Evolutionary conservation across 2,113 vertebrate genomes (phyloP).

Genomic region (Oncorhynchus kisutch): DNA sequence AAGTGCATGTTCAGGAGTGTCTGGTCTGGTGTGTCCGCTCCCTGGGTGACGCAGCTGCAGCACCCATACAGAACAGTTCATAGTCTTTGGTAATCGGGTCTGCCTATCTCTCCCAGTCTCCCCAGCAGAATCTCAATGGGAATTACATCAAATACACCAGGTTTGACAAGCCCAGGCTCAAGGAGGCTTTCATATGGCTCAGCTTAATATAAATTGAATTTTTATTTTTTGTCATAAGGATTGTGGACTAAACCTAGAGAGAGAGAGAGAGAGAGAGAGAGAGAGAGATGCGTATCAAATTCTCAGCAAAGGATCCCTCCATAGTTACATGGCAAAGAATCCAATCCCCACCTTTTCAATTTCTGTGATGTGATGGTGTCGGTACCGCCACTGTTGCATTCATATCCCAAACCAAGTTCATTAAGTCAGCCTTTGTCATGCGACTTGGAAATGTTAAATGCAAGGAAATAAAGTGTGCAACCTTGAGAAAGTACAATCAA

Average conservation of each 20-base stretch:
- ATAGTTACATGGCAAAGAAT: conserved; percentile 51
- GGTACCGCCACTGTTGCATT: background rate
- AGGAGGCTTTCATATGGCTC: conserved; percentile 42
- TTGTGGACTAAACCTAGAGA: conserved; percentile 47
- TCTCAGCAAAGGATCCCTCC: conserved; percentile 48
- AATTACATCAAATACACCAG: conserved; percentile 51
- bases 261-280: conserved; percentile 17
- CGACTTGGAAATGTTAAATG: background rate
- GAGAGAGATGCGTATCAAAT: conserved; percentile 48
- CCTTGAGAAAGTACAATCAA: too few relatives aligned
- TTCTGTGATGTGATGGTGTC: background rate
- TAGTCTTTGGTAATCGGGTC: conserved; percentile 34
- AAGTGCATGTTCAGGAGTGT: background rate
- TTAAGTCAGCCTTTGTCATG: background rate
- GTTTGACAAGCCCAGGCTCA: conserved; percentile 47
- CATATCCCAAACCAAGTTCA: background rate
- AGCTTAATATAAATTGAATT: conserved; percentile 61
- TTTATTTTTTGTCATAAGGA: conserved; percentile 47
- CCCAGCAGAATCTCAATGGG: conserved; percentile 39
- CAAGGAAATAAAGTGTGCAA: background rate
- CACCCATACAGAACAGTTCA: background rate
- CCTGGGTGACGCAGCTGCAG: background rate
- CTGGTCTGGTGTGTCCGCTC: conserved; percentile 11
- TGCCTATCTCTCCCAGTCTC: conserved; percentile 47
- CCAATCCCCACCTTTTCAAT: conserved; percentile 48